Percentiles rank a stretch among this genome's conserved stretches.
Conservation (phyloP, 2,888 invertebrate species). For the Physocephala rufipes region DNA sequence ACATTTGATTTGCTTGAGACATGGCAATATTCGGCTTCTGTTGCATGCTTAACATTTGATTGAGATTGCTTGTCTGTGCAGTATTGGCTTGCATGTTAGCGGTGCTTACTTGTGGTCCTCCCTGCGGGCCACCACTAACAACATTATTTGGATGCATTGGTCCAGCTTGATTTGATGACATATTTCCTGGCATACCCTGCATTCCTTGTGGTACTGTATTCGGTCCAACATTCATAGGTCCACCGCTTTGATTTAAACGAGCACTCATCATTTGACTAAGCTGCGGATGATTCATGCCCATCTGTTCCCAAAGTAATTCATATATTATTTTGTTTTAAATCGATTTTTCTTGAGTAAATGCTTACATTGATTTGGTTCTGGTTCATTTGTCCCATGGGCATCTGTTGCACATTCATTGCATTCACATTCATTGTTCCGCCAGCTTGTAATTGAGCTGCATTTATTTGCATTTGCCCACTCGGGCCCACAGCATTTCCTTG, state of each 20-base stretch:
- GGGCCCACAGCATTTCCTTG: constrained; percentile 46
- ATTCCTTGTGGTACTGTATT: constrained; percentile 56
- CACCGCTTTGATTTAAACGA: constrained; percentile 67
- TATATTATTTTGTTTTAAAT: neutral
- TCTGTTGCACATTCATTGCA: constrained; percentile 58
- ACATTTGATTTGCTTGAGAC: constrained; percentile 66
- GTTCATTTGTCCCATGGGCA: constrained; percentile 59
- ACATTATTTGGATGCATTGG: constrained; percentile 56
- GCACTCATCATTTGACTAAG: constrained; percentile 65
- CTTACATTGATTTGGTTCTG: constrained; percentile 55
- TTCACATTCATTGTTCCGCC: constrained; percentile 57
- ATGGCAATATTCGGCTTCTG: constrained; percentile 62
- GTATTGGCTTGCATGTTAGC: constrained; percentile 55
- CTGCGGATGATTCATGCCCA: constrained; percentile 61
- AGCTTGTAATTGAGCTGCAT: constrained; percentile 45
- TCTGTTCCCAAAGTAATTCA: constrained; percentile 48
- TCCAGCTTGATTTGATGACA: constrained; percentile 67
- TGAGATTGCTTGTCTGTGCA: constrained; percentile 57
- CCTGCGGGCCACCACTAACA: constrained; percentile 53
- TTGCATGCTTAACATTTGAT: constrained; percentile 62
- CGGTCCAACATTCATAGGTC: constrained; percentile 55
- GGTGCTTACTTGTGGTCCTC: constrained; percentile 54
- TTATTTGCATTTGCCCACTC: constrained; percentile 51
- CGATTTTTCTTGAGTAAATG: neutral
- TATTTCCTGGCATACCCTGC: constrained; percentile 61